Conservation (phyloP, 2,888 invertebrate species). For the Bombylius discolor region DNA sequence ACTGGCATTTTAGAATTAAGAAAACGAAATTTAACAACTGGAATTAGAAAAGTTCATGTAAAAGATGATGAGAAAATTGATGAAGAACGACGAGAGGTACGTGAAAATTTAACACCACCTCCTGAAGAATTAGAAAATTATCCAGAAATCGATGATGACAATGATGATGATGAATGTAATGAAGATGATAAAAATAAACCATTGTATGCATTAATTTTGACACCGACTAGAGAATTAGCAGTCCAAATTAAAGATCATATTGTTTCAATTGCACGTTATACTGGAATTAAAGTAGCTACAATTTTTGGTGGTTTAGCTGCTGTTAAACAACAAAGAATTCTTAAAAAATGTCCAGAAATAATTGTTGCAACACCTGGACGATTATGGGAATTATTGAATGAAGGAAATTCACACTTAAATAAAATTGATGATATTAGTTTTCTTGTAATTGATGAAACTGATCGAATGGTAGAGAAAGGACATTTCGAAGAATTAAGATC, state of each 20-base stretch:
- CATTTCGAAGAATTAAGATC: slow-evolving; percentile 87
- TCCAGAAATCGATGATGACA: slow-evolving; percentile 17
- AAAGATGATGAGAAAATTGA: slow-evolving; percentile 15
- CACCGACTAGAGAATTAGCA: slow-evolving; percentile 92
- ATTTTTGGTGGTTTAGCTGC: slow-evolving; percentile 90
- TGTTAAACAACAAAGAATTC: slow-evolving; percentile 83
- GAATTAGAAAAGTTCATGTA: slow-evolving; percentile 22
- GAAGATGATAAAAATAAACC: slow-evolving; percentile 20
- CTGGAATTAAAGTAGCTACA: slow-evolving; percentile 60
- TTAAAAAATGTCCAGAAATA: slow-evolving; percentile 75
- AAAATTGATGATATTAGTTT: slow-evolving; percentile 64
- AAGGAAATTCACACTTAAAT: slow-evolving; percentile 63
- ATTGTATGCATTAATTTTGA: slow-evolving; percentile 74
- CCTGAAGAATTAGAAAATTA: slow-evolving; percentile 24
- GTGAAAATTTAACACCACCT: slow-evolving; percentile 37
- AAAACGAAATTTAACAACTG: slow-evolving; percentile 31
- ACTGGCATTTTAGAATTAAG: slow-evolving; percentile 66
- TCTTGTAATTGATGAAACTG: slow-evolving; percentile 95
- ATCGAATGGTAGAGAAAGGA: slow-evolving; percentile 92
- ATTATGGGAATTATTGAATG: slow-evolving; percentile 82
- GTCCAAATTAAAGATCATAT: slow-evolving; percentile 87
- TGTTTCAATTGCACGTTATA: slow-evolving; percentile 62
- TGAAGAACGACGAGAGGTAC: slow-evolving; percentile 13
- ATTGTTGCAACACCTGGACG: slow-evolving; percentile 96
- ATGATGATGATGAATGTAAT: slow-evolving; percentile 12